Conservation (phyloP, 2,888 invertebrate genomes). For the Tortricodes alternella region DNA sequence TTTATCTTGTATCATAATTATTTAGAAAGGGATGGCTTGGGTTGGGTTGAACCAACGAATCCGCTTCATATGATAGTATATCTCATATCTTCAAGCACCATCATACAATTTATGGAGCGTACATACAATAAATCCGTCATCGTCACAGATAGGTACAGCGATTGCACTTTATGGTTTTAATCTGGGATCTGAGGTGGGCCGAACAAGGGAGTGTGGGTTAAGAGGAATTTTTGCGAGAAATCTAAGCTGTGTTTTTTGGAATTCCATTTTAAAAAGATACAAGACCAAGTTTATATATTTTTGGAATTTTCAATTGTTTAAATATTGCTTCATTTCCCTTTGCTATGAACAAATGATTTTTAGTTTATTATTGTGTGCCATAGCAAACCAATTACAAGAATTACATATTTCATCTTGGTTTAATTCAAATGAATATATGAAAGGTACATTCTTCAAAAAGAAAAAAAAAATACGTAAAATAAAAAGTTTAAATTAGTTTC, state of each 20-base stretch:
- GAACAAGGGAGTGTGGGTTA: slow-evolving; percentile 47
- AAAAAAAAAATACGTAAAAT: too few relatives aligned
- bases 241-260: slow-evolving; percentile 24
- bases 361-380: too few relatives aligned
- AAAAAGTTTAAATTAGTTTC: too few relatives aligned
- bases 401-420: too few relatives aligned
- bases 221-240: slow-evolving; percentile 23
- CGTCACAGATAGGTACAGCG: slow-evolving; percentile 42
- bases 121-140: slow-evolving; percentile 46
- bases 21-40: too few relatives aligned
- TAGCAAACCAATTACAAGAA: too few relatives aligned
- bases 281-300: background rate
- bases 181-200: slow-evolving; percentile 58
- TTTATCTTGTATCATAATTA: too few relatives aligned
- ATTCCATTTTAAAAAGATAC: background rate
- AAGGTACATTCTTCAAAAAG: too few relatives aligned
- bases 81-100: slow-evolving; percentile 39
- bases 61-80: slow-evolving; percentile 21
- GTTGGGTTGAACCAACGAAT: too few relatives aligned
- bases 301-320: background rate
- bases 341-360: too few relatives aligned
- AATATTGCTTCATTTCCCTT: background rate
- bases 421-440: too few relatives aligned
- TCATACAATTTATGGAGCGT: slow-evolving; percentile 35
- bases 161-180: slow-evolving; percentile 45